Base-by-base conservation (phyloP, 2,888 invertebrate genomes). In the Papilio gigon region DNA sequence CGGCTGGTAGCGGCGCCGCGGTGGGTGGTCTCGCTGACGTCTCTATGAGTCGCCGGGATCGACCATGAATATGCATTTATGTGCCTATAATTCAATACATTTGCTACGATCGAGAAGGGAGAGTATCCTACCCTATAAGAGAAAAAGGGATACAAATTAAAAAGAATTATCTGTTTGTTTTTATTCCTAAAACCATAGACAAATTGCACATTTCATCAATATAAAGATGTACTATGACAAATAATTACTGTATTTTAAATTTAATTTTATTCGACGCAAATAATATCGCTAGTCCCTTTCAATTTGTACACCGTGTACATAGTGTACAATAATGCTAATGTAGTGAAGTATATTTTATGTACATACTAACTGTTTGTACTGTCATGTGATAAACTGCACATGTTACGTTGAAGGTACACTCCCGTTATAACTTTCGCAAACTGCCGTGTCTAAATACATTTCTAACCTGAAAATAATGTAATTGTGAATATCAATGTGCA, bases 1-100 rank as follows among this genome's bases (percentile, higher is more conserved):
- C 30, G 53, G 53, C 53, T 73, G 76, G 81, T 77, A 78, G 81
- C 81, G 56, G 61, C 76, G 65, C 63, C 63, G 58, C 82, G 71
- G 82, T 90, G 89, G 90, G 90, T 87, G 90, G 90, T 87, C 89
- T 70, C 67, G 35, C 78, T 87, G 87, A 89, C 85, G 83, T 84
- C 89, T 90, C 87, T 89, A 89, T 90, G 85, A 74, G 76, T 77
- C 76, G 76, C 74, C 77, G 27, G 35, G 72, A 73, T 73, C 72
- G 71, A 74, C 73, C 79, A 82, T 84, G 84, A 83, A 83, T 85
- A 84, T 80, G 85, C 84, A 84, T 86, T 83, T 88, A 89, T 88
- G 84, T 86, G 85, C 88, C 86, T 89, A 87, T 90, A 88, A 89
- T 88, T 88, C 86, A 84, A 83, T 83, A 87, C 87, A 88, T 86